Percentiles rank a stretch among this genome's conserved stretches.
These are phyloP conservation scores for Barbus barbus DNA, from an alignment of 2,113 vertebrate genomes.

Conservation along the genomic window DNA sequence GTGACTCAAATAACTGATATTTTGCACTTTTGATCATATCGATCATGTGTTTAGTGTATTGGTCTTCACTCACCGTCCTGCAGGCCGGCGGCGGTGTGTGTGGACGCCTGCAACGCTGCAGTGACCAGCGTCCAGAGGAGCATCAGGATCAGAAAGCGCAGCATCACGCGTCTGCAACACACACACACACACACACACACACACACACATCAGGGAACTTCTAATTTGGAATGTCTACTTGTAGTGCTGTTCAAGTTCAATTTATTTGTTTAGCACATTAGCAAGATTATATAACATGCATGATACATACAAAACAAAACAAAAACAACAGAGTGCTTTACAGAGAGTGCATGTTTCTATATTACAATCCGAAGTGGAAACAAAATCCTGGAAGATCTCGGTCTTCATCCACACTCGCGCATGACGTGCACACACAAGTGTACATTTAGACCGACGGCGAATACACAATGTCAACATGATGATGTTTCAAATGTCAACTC, in stretches of 20 bases:
- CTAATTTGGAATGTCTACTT: neutral
- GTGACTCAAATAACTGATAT: too few species aligned
- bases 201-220: neutral
- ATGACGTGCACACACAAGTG: too few species aligned
- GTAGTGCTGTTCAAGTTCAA: too few species aligned
- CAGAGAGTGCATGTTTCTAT: neutral
- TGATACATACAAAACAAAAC: too few species aligned
- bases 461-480: neutral
- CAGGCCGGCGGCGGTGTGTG: neutral
- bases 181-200: slow-evolving; percentile 4
- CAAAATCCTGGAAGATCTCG: neutral
- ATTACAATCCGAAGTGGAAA: neutral
- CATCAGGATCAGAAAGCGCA: slow-evolving; percentile 43
- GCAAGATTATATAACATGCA: too few species aligned
- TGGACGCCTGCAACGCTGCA: neutral
- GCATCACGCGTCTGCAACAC: slow-evolving; percentile 36
- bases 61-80: slow-evolving; percentile 28
- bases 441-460: too few species aligned
- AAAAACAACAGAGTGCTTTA: too few species aligned
- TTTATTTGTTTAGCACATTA: too few species aligned
- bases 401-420: neutral
- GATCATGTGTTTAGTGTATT: neutral
- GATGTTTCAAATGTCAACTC: neutral
- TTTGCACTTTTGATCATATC: too few species aligned
- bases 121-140: slow-evolving; percentile 22